Base-by-base conservation (phyloP, 2,888 invertebrate species). In the Liopterus haemorrhoidalis region DNA sequence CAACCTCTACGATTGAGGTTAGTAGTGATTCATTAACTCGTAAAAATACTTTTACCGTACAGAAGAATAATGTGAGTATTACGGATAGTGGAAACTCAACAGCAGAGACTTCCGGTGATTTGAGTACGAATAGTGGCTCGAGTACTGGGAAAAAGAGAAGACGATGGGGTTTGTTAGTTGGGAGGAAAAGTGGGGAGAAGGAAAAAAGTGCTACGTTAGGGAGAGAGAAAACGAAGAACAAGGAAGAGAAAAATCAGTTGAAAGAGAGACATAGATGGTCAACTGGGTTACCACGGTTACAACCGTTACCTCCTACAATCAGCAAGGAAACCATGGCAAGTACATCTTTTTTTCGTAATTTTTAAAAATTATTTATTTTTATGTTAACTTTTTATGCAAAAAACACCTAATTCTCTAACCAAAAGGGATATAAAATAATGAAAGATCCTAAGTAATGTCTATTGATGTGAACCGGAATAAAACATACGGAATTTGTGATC, bases 321-420 rank as follows among this genome's bases (percentile, higher is more conserved):
- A 84, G 83, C 59, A 85, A 85, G 70, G 86, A 86, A 68, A 82
- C 82, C 51, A 77, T 85, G 82, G 85, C 84, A 58, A 70, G 72
- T 66, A 24, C 33, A 47, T 46, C 25, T 44, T 41, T 21, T 41
- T 20, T 38, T 31, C 35, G 5, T 20, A 35, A 14, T 5, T 35
- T 27, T 30, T 9, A 16, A 21, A 16, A 21, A 18, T 16, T 28
- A 18, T 44, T 38, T 33, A 6, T 9, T 21, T 44, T n/a, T n/a
- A n/a, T n/a, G n/a, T n/a, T n/a, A n/a, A n/a, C n/a, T n/a, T n/a
- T n/a, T n/a, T n/a, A n/a, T n/a, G n/a, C n/a, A n/a, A n/a, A n/a
- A n/a, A n/a, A n/a, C n/a, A n/a, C n/a, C n/a, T n/a, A n/a, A n/a
- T n/a, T n/a, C n/a, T n/a, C n/a, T n/a, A n/a, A n/a, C n/a, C n/a